A percentile compares a stretch with the other conserved stretches of the same genome.
Evolutionary conservation across 1,140 invertebrate genomes (phyloP).

Genomic region (Platyscapa corneri): DNA sequence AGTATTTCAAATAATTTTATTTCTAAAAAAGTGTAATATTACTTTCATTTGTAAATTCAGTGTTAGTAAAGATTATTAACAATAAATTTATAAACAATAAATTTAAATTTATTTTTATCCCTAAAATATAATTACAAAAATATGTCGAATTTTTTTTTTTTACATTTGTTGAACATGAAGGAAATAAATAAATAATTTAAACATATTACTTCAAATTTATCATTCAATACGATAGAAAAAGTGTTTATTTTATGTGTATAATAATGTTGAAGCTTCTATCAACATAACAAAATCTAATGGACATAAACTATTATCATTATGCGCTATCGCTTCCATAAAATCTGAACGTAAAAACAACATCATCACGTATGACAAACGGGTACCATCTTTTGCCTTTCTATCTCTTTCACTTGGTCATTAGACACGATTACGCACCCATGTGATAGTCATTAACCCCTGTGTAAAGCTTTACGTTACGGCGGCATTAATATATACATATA

Average conservation of each 20-base stretch:
- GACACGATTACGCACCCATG: not conserved
- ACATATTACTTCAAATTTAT: not conserved
- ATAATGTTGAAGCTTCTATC: not conserved
- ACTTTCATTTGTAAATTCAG: no score
- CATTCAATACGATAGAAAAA: not conserved
- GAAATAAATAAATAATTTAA: not conserved
- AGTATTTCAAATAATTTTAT: no score
- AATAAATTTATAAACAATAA: no score
- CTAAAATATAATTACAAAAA: no score
- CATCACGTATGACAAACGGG: slow-evolving; percentile 17
- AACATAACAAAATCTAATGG: not conserved
- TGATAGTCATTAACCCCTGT: slow-evolving; percentile 16
- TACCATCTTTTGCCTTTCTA: not conserved
- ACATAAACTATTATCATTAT: slow-evolving; percentile 17
- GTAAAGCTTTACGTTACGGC: not conserved
- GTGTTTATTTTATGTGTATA: not conserved
- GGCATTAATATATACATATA: not conserved
- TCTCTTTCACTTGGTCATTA: not conserved
- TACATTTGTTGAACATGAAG: not conserved
- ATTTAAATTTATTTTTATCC: no score
- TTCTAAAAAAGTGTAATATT: no score
- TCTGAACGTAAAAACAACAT: slow-evolving; percentile 12
- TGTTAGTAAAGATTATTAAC: no score
- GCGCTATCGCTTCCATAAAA: slow-evolving; percentile 5
- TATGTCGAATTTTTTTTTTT: no score